Percentiles rank a stretch among this genome's conserved stretches.
Conservation (phyloP, 1,140 invertebrate species). For the Lordiphosa collinella region DNA sequence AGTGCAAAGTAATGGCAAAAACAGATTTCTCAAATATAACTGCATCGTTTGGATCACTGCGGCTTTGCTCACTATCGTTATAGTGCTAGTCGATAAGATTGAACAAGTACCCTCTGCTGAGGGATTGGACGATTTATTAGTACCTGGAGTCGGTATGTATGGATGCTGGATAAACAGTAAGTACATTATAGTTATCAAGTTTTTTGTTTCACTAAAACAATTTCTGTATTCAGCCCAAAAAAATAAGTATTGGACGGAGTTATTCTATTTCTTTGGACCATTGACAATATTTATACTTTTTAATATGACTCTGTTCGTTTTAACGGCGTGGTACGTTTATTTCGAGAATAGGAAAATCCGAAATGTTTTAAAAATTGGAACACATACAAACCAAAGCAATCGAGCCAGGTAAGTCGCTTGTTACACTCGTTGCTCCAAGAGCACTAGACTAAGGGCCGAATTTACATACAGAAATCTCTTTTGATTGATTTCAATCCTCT, state of each 20-base stretch:
- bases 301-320: slow-evolving; percentile 85
- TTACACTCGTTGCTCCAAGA: too few species aligned
- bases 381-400: slow-evolving; percentile 9
- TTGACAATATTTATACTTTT: slow-evolving; percentile 84
- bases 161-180: slow-evolving; percentile 82
- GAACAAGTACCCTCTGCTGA: background rate
- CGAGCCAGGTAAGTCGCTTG: slow-evolving; percentile 15
- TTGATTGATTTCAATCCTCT: too few species aligned
- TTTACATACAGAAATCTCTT: too few species aligned
- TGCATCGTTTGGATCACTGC: slow-evolving; percentile 86
- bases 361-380: background rate
- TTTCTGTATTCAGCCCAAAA: too few species aligned
- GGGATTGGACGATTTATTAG: slow-evolving; percentile 32
- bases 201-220: too few species aligned
- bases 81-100: slow-evolving; percentile 40
- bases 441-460: too few species aligned
- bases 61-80: slow-evolving; percentile 74
- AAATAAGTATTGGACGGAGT: slow-evolving; percentile 50
- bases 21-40: slow-evolving; percentile 83
- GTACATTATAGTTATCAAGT: slow-evolving; percentile 8
- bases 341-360: slow-evolving; percentile 80
- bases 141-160: slow-evolving; percentile 80
- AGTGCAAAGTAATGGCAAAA: slow-evolving; percentile 62
- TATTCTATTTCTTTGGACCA: slow-evolving; percentile 87
- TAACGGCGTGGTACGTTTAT: slow-evolving; percentile 82